Evolutionary conservation across 2,113 vertebrate species (phyloP).

Genomic region (Ptyas mucosa): DNA sequence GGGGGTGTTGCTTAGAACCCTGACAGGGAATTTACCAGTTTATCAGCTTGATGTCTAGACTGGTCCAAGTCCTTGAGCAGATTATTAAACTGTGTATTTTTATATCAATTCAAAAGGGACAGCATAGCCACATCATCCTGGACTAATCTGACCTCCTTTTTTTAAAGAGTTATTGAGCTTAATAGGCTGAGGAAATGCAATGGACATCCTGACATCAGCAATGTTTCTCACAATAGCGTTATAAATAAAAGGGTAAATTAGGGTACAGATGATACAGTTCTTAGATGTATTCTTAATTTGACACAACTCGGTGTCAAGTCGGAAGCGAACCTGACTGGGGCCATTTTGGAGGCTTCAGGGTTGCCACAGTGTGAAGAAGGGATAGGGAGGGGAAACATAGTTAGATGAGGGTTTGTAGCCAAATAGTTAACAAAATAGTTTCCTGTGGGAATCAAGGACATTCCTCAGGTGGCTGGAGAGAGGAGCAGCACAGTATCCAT

Average conservation of each 20-base stretch:
- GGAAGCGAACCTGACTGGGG: too few relatives aligned
- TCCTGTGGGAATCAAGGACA: too few relatives aligned
- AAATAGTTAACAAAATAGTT: too few relatives aligned
- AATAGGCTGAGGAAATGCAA: neutral
- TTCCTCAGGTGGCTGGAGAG: too few relatives aligned
- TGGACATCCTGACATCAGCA: neutral
- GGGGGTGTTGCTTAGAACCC: too few relatives aligned
- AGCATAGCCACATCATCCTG: neutral
- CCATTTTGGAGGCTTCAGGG: too few relatives aligned
- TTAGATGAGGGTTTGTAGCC: too few relatives aligned
- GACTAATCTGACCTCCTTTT: neutral
- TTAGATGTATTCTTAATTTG: neutral
- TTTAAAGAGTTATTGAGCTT: neutral
- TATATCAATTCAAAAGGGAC: neutral
- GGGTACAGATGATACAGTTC: neutral
- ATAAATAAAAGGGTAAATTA: neutral
- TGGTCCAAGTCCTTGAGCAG: neutral
- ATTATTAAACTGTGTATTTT: neutral
- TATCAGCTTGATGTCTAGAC: neutral
- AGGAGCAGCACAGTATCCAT: too few relatives aligned
- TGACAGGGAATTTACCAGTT: neutral
- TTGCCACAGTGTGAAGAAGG: too few relatives aligned
- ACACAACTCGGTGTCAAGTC: neutral
- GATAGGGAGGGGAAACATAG: too few relatives aligned
- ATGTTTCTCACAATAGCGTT: neutral